These are phyloP conservation scores for Vanessa cardui DNA, from an alignment of 2,888 invertebrate species.

Conservation along the genomic window DNA sequence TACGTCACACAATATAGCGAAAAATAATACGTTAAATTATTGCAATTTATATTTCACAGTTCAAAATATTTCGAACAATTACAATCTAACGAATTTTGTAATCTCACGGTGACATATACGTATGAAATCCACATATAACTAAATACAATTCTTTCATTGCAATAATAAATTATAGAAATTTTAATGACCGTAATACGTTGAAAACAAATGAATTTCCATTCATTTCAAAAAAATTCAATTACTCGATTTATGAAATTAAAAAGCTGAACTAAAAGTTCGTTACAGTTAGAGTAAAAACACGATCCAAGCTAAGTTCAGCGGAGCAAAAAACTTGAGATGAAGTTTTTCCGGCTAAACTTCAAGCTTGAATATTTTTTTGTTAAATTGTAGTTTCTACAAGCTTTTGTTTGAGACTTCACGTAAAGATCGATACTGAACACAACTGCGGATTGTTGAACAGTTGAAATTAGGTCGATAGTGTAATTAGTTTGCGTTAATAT, in stretches of 20 bases:
- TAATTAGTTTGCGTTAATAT: too few species aligned
- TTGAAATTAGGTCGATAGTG: neutral
- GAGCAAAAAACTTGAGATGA: constrained; percentile 30
- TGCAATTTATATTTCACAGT: too few species aligned
- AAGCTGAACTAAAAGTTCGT: constrained; percentile 26
- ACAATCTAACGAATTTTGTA: too few species aligned
- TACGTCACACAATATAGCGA: too few species aligned
- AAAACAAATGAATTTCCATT: constrained; percentile 1
- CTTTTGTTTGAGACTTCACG: constrained; percentile 18
- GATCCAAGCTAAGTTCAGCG: constrained; percentile 25
- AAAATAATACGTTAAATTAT: too few species aligned
- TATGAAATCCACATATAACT: too few species aligned
- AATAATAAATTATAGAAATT: too few species aligned
- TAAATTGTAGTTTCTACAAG: constrained; percentile 22
- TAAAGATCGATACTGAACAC: constrained; percentile 10
- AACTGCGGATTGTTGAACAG: neutral
- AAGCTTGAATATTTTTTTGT: constrained; percentile 20
- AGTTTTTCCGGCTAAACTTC: constrained; percentile 19
- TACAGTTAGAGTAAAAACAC: constrained; percentile 28
- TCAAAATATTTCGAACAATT: too few species aligned
- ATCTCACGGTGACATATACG: too few species aligned
- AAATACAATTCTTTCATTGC: too few species aligned
- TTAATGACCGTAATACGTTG: too few species aligned
- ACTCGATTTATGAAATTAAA: constrained; percentile 28
- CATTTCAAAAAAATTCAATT: constrained; percentile 24